These are phyloP conservation scores for Telenomus remus DNA, from an alignment of 1,140 invertebrate genomes.

Conservation along the genomic window DNA sequence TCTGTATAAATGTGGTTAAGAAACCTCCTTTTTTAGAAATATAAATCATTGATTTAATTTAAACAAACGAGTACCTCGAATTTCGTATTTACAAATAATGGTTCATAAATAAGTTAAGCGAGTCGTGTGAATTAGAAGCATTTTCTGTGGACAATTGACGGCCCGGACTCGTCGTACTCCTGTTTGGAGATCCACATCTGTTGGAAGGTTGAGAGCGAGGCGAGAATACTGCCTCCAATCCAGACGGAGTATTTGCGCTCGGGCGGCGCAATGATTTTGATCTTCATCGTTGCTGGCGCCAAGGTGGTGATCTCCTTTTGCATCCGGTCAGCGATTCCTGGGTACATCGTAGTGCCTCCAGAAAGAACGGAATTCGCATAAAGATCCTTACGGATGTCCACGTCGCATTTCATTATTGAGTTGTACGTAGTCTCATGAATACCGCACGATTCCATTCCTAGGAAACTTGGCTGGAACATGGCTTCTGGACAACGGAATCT, in stretches of 20 bases:
- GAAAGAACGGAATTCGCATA: constrained; percentile 90
- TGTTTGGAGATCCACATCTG: constrained; percentile 74
- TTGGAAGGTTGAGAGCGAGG: constrained; percentile 92
- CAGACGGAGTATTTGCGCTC: constrained; percentile 93
- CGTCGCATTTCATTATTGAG: constrained; percentile 96
- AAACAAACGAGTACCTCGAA: neutral
- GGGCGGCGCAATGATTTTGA: constrained; percentile 95
- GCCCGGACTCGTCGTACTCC: constrained; percentile 74
- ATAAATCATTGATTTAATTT: constrained; percentile 11
- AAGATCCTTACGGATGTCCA: constrained; percentile 89
- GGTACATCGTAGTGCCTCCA: constrained; percentile 87
- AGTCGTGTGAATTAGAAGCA: constrained; percentile 81
- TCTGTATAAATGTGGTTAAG: constrained; percentile 46
- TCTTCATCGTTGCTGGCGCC: constrained; percentile 93
- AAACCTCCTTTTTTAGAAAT: constrained; percentile 18
- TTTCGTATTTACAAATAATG: too few relatives aligned
- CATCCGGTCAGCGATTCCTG: constrained; percentile 89
- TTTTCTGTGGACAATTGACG: constrained; percentile 88
- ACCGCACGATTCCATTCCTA: constrained; percentile 93
- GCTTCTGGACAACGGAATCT: constrained; percentile 96
- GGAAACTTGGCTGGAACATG: constrained; percentile 92
- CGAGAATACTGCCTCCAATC: constrained; percentile 91
- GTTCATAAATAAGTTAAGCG: neutral
- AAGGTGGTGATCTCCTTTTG: constrained; percentile 91
- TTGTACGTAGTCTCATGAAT: constrained; percentile 95